Evolutionary conservation across 2,113 vertebrate species (phyloP).

Genomic region (Stictonetta naevosa): DNA sequence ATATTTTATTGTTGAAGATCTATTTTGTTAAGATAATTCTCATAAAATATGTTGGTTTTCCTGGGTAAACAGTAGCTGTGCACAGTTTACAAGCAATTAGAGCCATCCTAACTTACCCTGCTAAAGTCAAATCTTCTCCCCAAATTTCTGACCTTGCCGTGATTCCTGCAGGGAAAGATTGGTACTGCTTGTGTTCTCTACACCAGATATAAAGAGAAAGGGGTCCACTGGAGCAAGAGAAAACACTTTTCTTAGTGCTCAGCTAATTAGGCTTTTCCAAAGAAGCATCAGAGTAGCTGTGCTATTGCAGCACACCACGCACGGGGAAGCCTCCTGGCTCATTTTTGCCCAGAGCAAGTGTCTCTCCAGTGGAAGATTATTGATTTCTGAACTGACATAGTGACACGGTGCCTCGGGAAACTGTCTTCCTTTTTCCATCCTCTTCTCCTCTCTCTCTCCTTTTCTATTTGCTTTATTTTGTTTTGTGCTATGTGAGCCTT

Average conservation of each 20-base stretch:
- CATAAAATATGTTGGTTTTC: neutral
- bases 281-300: neutral
- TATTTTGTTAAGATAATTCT: neutral
- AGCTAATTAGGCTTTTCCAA: neutral
- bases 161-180: neutral
- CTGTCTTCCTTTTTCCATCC: neutral
- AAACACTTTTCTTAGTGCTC: neutral
- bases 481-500: neutral
- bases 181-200: neutral
- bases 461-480: neutral
- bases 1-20: neutral
- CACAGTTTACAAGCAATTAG: neutral
- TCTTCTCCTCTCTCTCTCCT: neutral
- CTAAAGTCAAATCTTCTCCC: neutral
- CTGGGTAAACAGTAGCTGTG: neutral
- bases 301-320: too few species aligned
- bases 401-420: neutral
- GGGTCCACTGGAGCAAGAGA: neutral
- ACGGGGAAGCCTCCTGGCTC: too few species aligned
- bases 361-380: neutral
- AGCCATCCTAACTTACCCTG: neutral
- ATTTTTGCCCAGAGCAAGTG: neutral
- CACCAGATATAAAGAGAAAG: neutral
- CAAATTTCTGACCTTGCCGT: neutral
- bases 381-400: neutral